These are phyloP conservation scores for Macquaria ambigua DNA, from an alignment of 2,113 vertebrate genomes.

Conservation along the genomic window DNA sequence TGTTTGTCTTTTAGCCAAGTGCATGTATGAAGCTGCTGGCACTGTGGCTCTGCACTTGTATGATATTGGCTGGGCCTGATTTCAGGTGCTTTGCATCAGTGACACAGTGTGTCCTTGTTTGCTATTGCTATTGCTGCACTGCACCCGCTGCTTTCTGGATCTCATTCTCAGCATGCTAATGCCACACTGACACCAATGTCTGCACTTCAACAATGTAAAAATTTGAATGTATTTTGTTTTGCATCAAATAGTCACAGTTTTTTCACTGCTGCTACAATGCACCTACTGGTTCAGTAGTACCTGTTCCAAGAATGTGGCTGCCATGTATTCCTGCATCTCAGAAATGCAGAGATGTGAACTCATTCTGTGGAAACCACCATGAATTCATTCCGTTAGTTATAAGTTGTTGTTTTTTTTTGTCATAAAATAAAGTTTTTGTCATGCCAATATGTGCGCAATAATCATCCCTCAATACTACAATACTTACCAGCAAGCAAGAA, in stretches of 20 bases:
- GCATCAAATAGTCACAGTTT: background rate
- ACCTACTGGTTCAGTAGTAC: background rate
- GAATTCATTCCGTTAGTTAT: background rate
- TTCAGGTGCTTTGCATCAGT: conserved; percentile 54
- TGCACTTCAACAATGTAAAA: conserved; percentile 32
- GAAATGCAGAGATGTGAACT: background rate
- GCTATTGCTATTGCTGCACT: conserved; percentile 49
- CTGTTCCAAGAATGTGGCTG: conserved; percentile 1
- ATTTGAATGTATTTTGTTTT: conserved; percentile 28
- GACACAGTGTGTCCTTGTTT: conserved; percentile 57
- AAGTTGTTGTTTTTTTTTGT: background rate
- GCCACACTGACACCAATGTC: conserved; percentile 6
- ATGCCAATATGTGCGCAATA: background rate
- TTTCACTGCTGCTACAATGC: conserved; percentile 8
- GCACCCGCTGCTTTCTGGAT: conserved; percentile 44
- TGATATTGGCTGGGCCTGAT: conserved; percentile 30
- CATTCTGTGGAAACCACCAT: background rate
- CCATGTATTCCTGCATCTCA: background rate
- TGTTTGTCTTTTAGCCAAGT: background rate
- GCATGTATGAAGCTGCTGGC: conserved; percentile 23
- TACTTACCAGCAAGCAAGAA: background rate
- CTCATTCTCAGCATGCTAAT: conserved; percentile 59
- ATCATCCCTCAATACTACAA: too few species aligned
- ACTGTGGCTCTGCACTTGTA: conserved; percentile 12
- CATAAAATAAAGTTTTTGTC: background rate